A percentile compares a stretch with the other conserved stretches of the same genome.
These are phyloP conservation scores for Montipora cactus DNA, from an alignment of 64 coral and sea anemone species.

Conservation along the genomic window DNA sequence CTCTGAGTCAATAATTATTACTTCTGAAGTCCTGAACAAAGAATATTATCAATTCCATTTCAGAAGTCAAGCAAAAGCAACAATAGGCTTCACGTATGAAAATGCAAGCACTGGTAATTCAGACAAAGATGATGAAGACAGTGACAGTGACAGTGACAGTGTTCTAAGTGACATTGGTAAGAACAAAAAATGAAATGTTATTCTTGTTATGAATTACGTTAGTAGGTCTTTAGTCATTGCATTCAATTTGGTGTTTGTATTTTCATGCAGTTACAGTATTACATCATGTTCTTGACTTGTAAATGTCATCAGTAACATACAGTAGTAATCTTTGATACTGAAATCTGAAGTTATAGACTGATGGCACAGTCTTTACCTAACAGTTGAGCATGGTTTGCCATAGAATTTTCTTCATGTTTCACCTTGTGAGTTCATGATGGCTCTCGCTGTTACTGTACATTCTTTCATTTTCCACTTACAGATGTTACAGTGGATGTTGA, in stretches of 20 bases:
- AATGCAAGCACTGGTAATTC: constrained; percentile 23
- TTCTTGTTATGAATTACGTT: too few relatives aligned
- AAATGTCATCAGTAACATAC: too few relatives aligned
- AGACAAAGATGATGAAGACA: constrained; percentile 49
- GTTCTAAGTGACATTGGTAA: constrained; percentile 83
- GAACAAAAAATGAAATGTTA: background rate
- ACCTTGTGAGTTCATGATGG: too few relatives aligned
- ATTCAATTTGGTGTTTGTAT: too few relatives aligned
- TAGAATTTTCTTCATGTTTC: too few relatives aligned
- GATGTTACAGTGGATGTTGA: constrained; percentile 96
- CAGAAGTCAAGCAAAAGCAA: constrained; percentile 84
- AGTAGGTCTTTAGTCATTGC: too few relatives aligned
- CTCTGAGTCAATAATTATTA: too few relatives aligned
- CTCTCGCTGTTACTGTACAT: background rate
- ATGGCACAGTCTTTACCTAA: too few relatives aligned
- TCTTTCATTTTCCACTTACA: constrained; percentile 37
- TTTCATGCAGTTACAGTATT: background rate
- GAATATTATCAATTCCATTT: background rate
- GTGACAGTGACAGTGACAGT: constrained; percentile 78
- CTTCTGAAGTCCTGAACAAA: background rate
- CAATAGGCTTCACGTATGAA: constrained; percentile 93
- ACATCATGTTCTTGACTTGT: too few relatives aligned
- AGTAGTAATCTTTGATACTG: too few relatives aligned
- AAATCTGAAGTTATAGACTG: too few relatives aligned
- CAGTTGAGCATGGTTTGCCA: too few relatives aligned